phyloP scores from a whole-genome alignment of 2,888 invertebrate genomes.

The Disparrhopalites patrizii region DNA sequence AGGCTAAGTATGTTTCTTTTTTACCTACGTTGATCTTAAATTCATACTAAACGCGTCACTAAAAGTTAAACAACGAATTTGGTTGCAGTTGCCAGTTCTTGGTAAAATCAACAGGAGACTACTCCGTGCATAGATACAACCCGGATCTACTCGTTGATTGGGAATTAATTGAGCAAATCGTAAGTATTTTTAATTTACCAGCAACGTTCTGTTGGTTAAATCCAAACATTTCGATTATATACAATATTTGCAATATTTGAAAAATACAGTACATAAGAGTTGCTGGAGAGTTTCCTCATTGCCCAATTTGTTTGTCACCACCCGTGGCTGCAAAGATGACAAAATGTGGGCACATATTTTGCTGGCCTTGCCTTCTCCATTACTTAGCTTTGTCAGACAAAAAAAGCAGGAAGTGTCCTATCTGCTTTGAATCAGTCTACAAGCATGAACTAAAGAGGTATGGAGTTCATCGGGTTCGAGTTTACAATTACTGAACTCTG shows the following conservation, averaged over 20 bases:
- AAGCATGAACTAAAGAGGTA: slow-evolving; percentile 79
- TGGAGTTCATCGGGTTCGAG: not conserved
- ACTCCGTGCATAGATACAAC: slow-evolving; percentile 69
- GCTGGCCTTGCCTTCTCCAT: slow-evolving; percentile 92
- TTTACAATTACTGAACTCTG: not conserved
- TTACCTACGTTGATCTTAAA: slow-evolving; percentile 4
- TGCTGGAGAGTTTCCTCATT: slow-evolving; percentile 61
- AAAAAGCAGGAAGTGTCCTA: slow-evolving; percentile 80
- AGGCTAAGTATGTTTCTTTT: slow-evolving; percentile 72
- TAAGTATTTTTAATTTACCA: no score
- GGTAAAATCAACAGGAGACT: slow-evolving; percentile 76
- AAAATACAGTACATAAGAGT: slow-evolving; percentile 34
- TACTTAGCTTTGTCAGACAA: slow-evolving; percentile 83
- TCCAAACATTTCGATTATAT: no score
- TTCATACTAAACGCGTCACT: no score
- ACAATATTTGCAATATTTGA: slow-evolving; percentile 11
- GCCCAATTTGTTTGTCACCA: slow-evolving; percentile 87
- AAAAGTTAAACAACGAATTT: no score
- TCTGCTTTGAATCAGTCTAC: slow-evolving; percentile 79
- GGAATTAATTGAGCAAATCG: slow-evolving; percentile 89
- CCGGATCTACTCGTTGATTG: slow-evolving; percentile 88
- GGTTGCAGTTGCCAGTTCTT: slow-evolving; percentile 91
- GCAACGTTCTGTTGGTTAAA: no score
- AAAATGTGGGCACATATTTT: slow-evolving; percentile 91
- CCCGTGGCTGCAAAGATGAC: slow-evolving; percentile 88